Evolutionary conservation across 2,113 vertebrate genomes (phyloP), one percentile per base, ranked within the genome.

Genomic region (Eira barbara): DNA sequence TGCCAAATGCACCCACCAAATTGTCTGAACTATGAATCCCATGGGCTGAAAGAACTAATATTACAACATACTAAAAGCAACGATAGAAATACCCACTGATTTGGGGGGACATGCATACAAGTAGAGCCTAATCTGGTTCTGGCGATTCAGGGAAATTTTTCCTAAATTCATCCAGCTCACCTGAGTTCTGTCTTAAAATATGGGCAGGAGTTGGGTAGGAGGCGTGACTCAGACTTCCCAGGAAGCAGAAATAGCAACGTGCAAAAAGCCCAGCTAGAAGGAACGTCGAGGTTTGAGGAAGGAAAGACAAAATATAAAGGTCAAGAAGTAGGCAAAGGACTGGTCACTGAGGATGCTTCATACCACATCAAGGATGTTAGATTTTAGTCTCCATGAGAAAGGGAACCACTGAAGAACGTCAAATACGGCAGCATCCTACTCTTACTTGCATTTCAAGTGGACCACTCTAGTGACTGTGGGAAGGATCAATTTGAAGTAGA

Each of bases 111-210:
- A 85, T 85, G 59, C 20, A 76, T 8, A 80, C 79, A 47, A 96
- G 27, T 3, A 81, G 15, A 63, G 1, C 3, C 6, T 55, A 31
- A 89, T 31, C 29, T 89, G 45, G 34, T n/a, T 87, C 95, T 82
- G 17, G 47, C 14, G n/a, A 85, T 57, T 92, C 20, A 80, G 27
- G 39, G 29, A 45, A 69, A 49, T 11, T 17, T 52, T 81, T 85
- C 89, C 52, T 86, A 13, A 69, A 89, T 45, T 82, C 82, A 45
- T 74, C 23, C 39, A 69, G n/a, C 63, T 93, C 31, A 91, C 63
- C 71, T 63, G 21, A 82, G n/a, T 79, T 89, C 45, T 93, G 21
- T 69, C 74, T 57, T 95, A 87, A 94, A 96, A 36, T 49, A 92
- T 23, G 1, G 47, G 29, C 6, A 86, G 61, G 67, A 73, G 8